phyloP scores from a whole-genome alignment of 2,797 vertebrate genomes.

The Emys orbicularis region DNA sequence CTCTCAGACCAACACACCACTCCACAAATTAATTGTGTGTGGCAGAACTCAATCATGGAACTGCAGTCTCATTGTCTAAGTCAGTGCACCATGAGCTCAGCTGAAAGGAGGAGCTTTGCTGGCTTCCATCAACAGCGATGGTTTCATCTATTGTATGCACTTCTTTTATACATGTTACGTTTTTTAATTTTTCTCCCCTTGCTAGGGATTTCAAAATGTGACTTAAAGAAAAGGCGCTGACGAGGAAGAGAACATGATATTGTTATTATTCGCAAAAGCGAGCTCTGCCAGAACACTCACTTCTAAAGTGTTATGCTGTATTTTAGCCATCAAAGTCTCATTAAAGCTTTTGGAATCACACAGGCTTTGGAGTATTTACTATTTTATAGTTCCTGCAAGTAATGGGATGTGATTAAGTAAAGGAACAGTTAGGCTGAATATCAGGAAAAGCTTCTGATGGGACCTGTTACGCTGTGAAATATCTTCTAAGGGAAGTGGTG shows the following conservation, averaged over 20 bases:
- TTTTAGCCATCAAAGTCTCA: not conserved
- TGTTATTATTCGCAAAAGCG: not conserved
- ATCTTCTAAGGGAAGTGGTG: not conserved
- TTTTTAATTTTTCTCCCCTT: not conserved
- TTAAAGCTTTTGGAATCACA: not conserved
- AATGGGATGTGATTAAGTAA: not conserved
- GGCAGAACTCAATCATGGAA: not conserved
- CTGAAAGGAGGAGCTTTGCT: not conserved
- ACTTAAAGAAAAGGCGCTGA: not conserved
- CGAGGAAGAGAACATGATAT: not conserved
- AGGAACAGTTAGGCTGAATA: not conserved
- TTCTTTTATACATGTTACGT: not conserved
- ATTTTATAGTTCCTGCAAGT: rapidly evolving
- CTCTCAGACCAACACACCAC: not conserved
- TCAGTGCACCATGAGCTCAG: not conserved
- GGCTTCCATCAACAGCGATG: not conserved
- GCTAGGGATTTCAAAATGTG: not conserved
- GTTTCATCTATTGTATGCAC: not conserved
- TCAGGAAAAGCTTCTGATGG: not conserved
- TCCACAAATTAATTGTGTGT: not conserved
- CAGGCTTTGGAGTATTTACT: not conserved
- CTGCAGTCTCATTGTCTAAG: not conserved
- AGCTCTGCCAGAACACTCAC: not conserved
- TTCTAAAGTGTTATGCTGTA: not conserved
- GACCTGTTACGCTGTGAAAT: not conserved